phyloP scores from a whole-genome alignment of 2,113 vertebrate genomes.

The Holacanthus passer region DNA sequence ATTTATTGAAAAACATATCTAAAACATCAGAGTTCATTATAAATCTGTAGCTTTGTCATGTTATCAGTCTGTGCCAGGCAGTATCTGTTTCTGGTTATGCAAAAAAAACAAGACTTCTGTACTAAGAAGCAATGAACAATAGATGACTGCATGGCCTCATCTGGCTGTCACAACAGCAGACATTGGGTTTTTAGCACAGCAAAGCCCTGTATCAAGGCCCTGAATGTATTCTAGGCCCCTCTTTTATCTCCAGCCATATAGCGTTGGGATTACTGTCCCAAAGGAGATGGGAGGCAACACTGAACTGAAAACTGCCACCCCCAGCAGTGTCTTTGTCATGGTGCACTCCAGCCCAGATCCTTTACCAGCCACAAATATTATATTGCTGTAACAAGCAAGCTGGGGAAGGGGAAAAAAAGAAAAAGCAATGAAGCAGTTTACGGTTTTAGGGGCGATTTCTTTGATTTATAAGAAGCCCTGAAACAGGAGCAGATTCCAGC shows the following conservation, averaged over 20 bases:
- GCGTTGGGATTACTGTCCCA: conserved; percentile 75
- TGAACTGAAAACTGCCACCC: conserved; percentile 69
- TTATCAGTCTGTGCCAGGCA: not conserved
- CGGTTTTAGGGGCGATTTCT: conserved; percentile 9
- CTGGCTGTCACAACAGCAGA: conserved; percentile 67
- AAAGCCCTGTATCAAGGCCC: conserved; percentile 74
- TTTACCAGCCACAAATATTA: conserved; percentile 47
- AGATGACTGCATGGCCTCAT: conserved; percentile 47
- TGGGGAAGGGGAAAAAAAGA: not conserved
- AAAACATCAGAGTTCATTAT: not conserved
- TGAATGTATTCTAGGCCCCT: conserved; percentile 74
- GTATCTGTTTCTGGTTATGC: conserved; percentile 9
- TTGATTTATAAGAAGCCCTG: conserved; percentile 42
- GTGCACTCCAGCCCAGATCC: conserved; percentile 31
- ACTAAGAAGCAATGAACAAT: conserved; percentile 46
- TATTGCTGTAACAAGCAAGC: conserved; percentile 28
- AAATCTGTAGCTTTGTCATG: not conserved
- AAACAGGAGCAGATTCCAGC: conserved; percentile 54
- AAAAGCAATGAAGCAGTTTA: not conserved
- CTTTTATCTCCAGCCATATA: conserved; percentile 74
- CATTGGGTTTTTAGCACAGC: conserved; percentile 55
- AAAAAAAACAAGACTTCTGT: conserved; percentile 34
- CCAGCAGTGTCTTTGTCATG: conserved; percentile 76
- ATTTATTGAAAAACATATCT: not conserved
- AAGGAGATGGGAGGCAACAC: conserved; percentile 59